Evolutionary conservation across 1,140 invertebrate genomes (phyloP), one percentile per base, ranked within the genome.

Genomic region (Homalodisca vitripennis): DNA sequence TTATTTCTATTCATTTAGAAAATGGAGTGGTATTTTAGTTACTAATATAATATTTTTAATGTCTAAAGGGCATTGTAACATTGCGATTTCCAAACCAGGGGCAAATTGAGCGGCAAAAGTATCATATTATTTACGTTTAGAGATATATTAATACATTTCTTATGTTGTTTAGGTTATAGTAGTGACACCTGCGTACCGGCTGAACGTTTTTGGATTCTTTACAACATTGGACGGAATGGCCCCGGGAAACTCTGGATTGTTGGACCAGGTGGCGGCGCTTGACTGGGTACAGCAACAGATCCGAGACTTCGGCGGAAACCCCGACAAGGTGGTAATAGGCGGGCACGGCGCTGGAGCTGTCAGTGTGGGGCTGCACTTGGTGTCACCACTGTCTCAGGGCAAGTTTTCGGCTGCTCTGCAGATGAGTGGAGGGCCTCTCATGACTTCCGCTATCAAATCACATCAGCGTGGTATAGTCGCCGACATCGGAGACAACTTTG

Each of bases 201-300:
- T 93, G 24, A 92, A 90, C 75, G 90, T 93, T 34, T 89, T 98
- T 72, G 95, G 96, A n/a, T 98, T 97, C 80, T 89, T 98, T 74
- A 91, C 91, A 26, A 88, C 94, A 10, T 85, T 87, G 66, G 91
- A 92, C 73, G 86, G 87, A 3, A 89, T 93, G 76, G 88, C 92
- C 0, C 88, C 93, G 0, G 96, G 95, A 14, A 98, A 98, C 80
- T 93, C 88, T 74, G 97, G 95, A 0, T 80, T 98, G 73, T 86
- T 93, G 81, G 95, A 98, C 76, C 95, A 97, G 82, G 85, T 93
- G 41, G 89, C 94, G 3, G 92, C 94, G 0, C 78, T 97, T 29
- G 85, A 87, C 72, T 96, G 92, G 92, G 86, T 98, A 0, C 88
- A 92, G 76, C 87, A 87, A 51, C 95, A 96, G 77, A 95, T 97